Conservation (phyloP, 2,888 invertebrate species). For the Pogonocherus hispidulus region DNA sequence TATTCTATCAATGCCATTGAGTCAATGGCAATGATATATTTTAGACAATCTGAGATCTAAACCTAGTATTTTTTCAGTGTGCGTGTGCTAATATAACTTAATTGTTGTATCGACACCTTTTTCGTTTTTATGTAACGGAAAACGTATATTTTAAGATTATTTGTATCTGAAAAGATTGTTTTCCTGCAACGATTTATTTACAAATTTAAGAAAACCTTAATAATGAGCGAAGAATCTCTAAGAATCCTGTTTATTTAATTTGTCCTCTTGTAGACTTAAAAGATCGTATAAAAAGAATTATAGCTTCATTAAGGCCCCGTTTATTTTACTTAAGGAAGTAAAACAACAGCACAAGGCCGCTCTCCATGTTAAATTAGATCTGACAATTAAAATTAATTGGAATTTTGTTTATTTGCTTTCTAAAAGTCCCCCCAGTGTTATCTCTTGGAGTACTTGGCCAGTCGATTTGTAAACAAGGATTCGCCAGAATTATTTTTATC, state of each 20-base stretch:
- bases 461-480: not conserved
- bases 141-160: not conserved
- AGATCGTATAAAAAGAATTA: conserved; percentile 50
- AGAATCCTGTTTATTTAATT: conserved; percentile 51
- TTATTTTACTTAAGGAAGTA: conserved; percentile 44
- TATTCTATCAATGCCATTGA: no score
- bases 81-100: no score
- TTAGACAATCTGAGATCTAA: no score
- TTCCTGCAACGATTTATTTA: conserved; percentile 18
- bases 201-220: conserved; percentile 3
- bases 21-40: no score
- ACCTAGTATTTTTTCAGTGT: no score
- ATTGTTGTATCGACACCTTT: no score
- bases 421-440: conserved; percentile 24
- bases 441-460: not conserved
- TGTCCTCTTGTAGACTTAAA: conserved; percentile 38
- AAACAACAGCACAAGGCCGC: conserved; percentile 35
- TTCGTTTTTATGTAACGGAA: no score
- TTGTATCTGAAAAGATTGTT: not conserved
- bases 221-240: conserved; percentile 20
- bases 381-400: conserved; percentile 58
- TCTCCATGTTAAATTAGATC: conserved; percentile 47
- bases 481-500: not conserved
- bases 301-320: conserved; percentile 52
- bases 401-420: conserved; percentile 53